A percentile compares a stretch with the other conserved stretches of the same genome.
Evolutionary conservation across 2,888 invertebrate species (phyloP).

Genomic region (Priocnemis perturbator): DNA sequence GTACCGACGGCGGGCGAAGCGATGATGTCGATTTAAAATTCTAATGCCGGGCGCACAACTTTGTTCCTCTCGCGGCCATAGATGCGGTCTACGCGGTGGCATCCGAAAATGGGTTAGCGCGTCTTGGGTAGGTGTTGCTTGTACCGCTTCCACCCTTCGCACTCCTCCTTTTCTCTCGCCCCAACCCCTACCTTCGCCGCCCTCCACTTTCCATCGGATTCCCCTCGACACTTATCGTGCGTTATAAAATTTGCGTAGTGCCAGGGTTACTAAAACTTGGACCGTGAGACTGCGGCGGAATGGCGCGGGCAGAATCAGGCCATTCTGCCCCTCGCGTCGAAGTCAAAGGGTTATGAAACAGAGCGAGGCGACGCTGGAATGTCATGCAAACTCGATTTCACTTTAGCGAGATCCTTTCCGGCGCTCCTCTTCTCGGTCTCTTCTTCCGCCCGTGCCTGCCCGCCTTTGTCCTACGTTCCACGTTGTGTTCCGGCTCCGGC

Average conservation of each 20-base stretch:
- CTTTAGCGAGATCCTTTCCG: constrained; percentile 33
- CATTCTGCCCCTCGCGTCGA: constrained; percentile 10
- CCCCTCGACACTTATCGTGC: not conserved
- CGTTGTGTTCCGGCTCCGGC: too few species aligned
- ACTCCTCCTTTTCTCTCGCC: not conserved
- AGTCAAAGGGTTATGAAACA: constrained; percentile 64
- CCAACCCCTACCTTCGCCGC: not conserved
- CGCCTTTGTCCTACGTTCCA: too few species aligned
- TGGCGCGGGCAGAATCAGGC: constrained; percentile 37
- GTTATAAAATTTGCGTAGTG: constrained; percentile 5
- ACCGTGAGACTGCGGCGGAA: not conserved
- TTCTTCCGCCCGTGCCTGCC: too few species aligned
- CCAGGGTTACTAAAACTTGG: constrained; percentile 17
- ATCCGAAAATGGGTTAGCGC: constrained; percentile 56
- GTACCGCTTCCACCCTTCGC: not conserved
- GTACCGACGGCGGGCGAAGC: constrained; percentile 21
- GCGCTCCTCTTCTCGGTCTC: not conserved
- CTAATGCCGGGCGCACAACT: constrained; percentile 58
- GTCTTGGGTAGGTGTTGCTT: constrained; percentile 9
- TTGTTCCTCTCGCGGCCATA: constrained; percentile 42
- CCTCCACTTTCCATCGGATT: not conserved
- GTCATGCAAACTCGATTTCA: constrained; percentile 68
- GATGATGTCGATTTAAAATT: constrained; percentile 68
- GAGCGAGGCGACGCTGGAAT: constrained; percentile 55
- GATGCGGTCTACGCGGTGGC: constrained; percentile 37